phyloP scores from a whole-genome alignment of 1,140 invertebrate genomes.

The Drosophila chauvacae region DNA sequence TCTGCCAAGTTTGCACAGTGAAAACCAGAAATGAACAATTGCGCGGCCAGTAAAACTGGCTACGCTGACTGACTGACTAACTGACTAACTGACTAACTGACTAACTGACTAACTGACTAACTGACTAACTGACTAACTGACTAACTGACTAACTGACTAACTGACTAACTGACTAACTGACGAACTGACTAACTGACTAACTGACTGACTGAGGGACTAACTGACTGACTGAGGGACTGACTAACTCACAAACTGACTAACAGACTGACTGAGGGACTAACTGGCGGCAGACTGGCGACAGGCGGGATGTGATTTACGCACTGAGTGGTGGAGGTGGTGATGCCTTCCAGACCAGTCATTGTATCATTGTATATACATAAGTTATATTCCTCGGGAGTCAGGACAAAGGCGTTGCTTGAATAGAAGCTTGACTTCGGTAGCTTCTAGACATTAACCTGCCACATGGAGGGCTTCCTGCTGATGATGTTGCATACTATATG shows the following conservation, averaged over 20 bases:
- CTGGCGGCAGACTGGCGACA: slow-evolving; percentile 35
- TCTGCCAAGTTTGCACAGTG: slow-evolving; percentile 33
- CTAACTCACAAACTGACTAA: no score
- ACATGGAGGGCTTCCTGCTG: slow-evolving; percentile 33
- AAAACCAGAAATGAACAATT: slow-evolving; percentile 58
- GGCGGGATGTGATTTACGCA: slow-evolving; percentile 43
- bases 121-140: slow-evolving; percentile 25
- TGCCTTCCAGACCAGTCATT: slow-evolving; percentile 27
- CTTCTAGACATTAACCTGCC: slow-evolving; percentile 51
- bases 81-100: slow-evolving; percentile 9
- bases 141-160: slow-evolving; percentile 9
- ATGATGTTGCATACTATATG: slow-evolving; percentile 43
- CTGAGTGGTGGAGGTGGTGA: slow-evolving; percentile 4
- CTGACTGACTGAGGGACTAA: slow-evolving; percentile 6
- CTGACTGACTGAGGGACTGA: slow-evolving; percentile 11
- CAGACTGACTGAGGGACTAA: slow-evolving; percentile 23
- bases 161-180: neutral
- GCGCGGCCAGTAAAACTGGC: slow-evolving; percentile 36
- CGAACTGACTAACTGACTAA: slow-evolving; percentile 19
- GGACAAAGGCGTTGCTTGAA: slow-evolving; percentile 42
- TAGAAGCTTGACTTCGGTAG: slow-evolving; percentile 47
- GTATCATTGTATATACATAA: slow-evolving; percentile 29
- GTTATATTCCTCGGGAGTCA: slow-evolving; percentile 6
- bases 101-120: no score
- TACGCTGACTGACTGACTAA: slow-evolving; percentile 19